Evolutionary conservation across 1,140 invertebrate species (phyloP), one percentile per base, ranked within the genome.

Genomic region (Aphidius gifuensis): DNA sequence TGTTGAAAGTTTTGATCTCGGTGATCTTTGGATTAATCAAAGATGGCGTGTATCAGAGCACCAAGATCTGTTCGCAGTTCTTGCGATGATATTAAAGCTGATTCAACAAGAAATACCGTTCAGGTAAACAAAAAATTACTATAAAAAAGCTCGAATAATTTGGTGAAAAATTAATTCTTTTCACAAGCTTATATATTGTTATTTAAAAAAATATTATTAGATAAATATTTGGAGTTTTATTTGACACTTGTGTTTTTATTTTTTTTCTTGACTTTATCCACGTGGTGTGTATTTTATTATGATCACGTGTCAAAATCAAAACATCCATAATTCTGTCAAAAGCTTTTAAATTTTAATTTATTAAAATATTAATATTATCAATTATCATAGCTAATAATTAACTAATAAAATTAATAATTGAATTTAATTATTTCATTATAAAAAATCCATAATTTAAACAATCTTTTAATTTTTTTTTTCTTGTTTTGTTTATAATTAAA

Each of bases 1-100:
- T 4, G n/a, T 32, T 9, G 6, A 16, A 9, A 38, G 9, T 49
- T 42, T 48, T 11, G 5, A 58, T 32, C 32, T 58, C 4, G 23
- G 23, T 32, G 23, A 32, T 32, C 23, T 32, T 46, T 32, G 40
- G 9, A 11, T 9, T 55, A 42, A 11, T 43, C 11, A 39, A 48
- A 56, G 48, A 80, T 80, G 79, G 78, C 77, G 64, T 80, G 79
- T 62, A 80, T 80, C 61, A 76, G 73, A 65, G 77, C 77, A 62
- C 75, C 78, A 48, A 73, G 77, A 64, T 80, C 79, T 59, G 74
- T 77, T 6, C 73, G 75, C 58, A 74, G 75, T 63, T 79, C 76
- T 11, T 71, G 59, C 64, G 78, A 80, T 69, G 77, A 80, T 44
- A 73, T 78, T 62, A 78, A 78, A 65, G 64, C 70, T 23, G 75